phyloP scores from a whole-genome alignment of 2,797 vertebrate genomes.

The Psittacula echo region DNA sequence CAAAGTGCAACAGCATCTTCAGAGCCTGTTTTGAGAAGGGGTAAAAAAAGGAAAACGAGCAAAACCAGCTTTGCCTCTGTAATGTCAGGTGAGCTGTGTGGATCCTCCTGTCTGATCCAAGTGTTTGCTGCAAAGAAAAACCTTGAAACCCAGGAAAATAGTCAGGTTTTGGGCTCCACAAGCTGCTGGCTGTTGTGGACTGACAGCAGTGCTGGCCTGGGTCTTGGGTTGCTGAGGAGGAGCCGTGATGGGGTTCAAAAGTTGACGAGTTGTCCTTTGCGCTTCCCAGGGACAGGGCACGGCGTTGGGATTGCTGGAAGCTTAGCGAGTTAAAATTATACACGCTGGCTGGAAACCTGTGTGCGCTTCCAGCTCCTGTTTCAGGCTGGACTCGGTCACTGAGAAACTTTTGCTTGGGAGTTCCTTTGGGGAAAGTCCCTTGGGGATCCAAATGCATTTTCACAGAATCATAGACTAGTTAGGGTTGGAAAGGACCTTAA shows the following conservation, averaged over 20 bases:
- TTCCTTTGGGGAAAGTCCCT: neutral
- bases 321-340: conserved; percentile 35
- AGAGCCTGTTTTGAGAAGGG: neutral
- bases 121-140: neutral
- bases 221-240: neutral
- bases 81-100: rapidly evolving
- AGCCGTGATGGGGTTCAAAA: rapidly evolving
- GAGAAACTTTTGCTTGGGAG: neutral
- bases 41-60: neutral
- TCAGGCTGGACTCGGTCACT: neutral
- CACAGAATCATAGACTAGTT: neutral
- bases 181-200: rapidly evolving
- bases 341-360: neutral
- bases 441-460: neutral
- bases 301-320: neutral
- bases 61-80: neutral
- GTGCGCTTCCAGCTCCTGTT: neutral
- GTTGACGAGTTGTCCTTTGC: neutral
- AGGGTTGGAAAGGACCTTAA: neutral
- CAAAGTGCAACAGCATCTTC: neutral
- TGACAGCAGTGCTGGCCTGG: neutral
- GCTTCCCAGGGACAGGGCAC: neutral
- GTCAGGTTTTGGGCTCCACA: neutral
- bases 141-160: rapidly evolving
- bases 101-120: neutral